These are phyloP conservation scores for Stictocephala bisonia DNA, from an alignment of 2,888 invertebrate genomes.

Conservation along the genomic window DNA sequence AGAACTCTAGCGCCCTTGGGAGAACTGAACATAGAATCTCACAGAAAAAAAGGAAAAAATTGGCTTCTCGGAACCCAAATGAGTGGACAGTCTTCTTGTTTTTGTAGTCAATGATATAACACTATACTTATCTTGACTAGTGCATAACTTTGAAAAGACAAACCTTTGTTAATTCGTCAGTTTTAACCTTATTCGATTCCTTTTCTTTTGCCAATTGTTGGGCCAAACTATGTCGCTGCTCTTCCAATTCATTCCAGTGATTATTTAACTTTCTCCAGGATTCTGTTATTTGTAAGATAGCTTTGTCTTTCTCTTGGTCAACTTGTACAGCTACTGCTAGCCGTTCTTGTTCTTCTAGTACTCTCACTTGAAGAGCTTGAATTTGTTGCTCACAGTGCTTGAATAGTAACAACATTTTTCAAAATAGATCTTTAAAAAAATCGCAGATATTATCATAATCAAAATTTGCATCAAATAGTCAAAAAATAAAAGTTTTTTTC, in stretches of 20 bases:
- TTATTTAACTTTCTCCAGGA: slow-evolving; percentile 70
- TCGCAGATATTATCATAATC: no score
- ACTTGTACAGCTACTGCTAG: slow-evolving; percentile 82
- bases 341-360: slow-evolving; percentile 82
- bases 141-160: not conserved
- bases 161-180: slow-evolving; percentile 53
- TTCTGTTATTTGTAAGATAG: slow-evolving; percentile 73
- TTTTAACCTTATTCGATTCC: slow-evolving; percentile 13
- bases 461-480: no score
- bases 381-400: slow-evolving; percentile 83
- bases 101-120: no score
- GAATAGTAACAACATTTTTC: slow-evolving; percentile 53
- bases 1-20: no score
- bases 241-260: slow-evolving; percentile 62
- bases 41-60: no score
- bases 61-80: no score
- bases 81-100: no score
- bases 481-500: no score
- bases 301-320: slow-evolving; percentile 79
- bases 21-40: no score
- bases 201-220: slow-evolving; percentile 53
- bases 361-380: slow-evolving; percentile 76
- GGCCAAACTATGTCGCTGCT: slow-evolving; percentile 58
- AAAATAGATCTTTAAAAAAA: no score
- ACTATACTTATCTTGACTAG: no score